Conservation (phyloP, 2,888 invertebrate species). For the Anagyrus pseudococci region DNA sequence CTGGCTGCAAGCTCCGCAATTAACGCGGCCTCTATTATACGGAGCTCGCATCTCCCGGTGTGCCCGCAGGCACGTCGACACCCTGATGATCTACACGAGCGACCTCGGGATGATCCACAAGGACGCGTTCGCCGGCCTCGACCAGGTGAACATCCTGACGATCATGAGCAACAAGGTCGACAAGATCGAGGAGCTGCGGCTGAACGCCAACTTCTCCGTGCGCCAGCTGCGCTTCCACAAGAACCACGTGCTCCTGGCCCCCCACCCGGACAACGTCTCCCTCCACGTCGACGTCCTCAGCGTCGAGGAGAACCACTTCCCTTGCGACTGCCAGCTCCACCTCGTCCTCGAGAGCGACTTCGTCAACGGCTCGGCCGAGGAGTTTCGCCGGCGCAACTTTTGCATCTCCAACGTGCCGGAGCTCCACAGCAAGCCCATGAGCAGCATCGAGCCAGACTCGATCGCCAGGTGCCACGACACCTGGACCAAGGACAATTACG, state of each 20-base stretch:
- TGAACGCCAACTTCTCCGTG: constrained; percentile 75
- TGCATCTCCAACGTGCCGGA: constrained; percentile 83
- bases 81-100: constrained; percentile 81
- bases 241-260: constrained; percentile 83
- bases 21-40: no score
- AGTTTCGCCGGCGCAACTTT: constrained; percentile 71
- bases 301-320: constrained; percentile 81
- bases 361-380: constrained; percentile 68
- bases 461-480: constrained; percentile 75
- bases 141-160: constrained; percentile 75
- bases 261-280: constrained; percentile 70
- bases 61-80: constrained; percentile 69
- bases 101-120: constrained; percentile 77
- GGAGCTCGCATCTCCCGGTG: no score
- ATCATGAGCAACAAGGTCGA: constrained; percentile 87
- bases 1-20: no score
- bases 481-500: constrained; percentile 71
- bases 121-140: constrained; percentile 79
- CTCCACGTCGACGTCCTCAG: constrained; percentile 76
- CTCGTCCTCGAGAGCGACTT: constrained; percentile 79
- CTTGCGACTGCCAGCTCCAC: constrained; percentile 85
- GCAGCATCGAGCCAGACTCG: constrained; percentile 70
- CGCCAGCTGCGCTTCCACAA: constrained; percentile 77
- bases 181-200: constrained; percentile 76
- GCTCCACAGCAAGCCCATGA: constrained; percentile 80